Conservation (phyloP, 2,888 invertebrate genomes). For the Metacarcinus magister region DNA sequence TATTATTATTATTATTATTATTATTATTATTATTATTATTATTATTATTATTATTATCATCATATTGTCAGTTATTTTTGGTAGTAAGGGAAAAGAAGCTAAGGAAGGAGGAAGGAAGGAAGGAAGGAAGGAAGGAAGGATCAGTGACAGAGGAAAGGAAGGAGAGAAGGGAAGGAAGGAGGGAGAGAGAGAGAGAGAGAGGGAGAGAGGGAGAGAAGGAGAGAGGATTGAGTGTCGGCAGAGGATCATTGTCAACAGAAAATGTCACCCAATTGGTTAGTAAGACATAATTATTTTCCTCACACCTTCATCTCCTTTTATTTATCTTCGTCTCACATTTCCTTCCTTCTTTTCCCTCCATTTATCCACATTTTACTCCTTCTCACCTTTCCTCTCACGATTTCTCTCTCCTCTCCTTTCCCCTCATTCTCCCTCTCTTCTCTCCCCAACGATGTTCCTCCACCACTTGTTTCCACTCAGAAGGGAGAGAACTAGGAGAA, state of each 20-base stretch:
- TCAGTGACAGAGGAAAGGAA: neutral
- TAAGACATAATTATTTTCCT: neutral
- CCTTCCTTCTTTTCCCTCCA: neutral
- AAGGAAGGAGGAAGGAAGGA: neutral
- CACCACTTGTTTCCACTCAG: neutral
- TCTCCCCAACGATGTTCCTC: neutral
- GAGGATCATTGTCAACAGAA: constrained; percentile 5
- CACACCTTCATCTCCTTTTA: neutral
- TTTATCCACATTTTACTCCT: neutral
- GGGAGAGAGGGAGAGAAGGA: neutral
- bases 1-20: neutral
- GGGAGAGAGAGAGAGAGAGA: neutral
- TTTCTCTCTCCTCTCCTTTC: neutral
- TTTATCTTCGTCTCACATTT: neutral
- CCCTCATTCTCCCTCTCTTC: neutral
- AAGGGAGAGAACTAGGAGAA: neutral
- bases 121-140: neutral
- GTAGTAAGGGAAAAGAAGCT: neutral
- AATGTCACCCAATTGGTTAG: neutral
- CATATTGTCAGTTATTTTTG: neutral
- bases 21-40: neutral
- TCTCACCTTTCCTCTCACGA: neutral
- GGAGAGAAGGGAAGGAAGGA: neutral
- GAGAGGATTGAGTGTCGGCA: neutral
- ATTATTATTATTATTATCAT: neutral